Evolutionary conservation across 2,888 invertebrate species (phyloP), one percentile per base, ranked within the genome.

Genomic region (Drosophila sordidula): DNA sequence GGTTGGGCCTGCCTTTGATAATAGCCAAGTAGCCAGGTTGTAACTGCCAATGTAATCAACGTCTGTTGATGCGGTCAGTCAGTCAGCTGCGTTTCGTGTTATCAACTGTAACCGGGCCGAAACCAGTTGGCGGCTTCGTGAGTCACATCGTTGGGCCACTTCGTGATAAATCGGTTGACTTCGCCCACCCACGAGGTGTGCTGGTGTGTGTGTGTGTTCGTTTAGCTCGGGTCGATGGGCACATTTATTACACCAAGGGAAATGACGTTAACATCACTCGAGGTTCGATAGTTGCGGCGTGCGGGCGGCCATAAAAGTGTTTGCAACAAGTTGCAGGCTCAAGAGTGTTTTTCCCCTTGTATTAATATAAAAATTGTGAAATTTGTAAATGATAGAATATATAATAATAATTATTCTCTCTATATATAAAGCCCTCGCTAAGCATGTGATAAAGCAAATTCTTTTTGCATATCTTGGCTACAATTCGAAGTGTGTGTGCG

Each of bases 261-360:
- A 47, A 73, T 73, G 50, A 51, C 62, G 56, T 63, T 49, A 73
- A 75, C 54, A 51, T 78, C 75, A 75, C 57, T 75, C 56, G 54
- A 55, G 29, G 59, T 42, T 75, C 64, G 78, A 55, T 64, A 59
- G 70, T 64, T 74, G 78, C 41, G 64, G 52, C 75, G 75, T 68
- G 62, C 75, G 62, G 74, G 45, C 41, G 22, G 41, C 38, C 49
- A 32, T 26, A 34, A 34, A 36, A 54, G 11, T 46, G 14, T 22
- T 49, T 62, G 74, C 75, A 78, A 78, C 75, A 78, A 78, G 75
- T 75, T 62, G 78, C 41, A 46, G 6, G 36, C 26, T 45, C 16
- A 26, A 32, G 6, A 12, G 26, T 26, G 26, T 18, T 18, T 18
- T 18, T 18, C 22, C 26, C 6, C 8, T 6, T 8, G 6, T 29